These are phyloP conservation scores for Apis florea DNA, from an alignment of 1,140 invertebrate species.

Conservation along the genomic window DNA sequence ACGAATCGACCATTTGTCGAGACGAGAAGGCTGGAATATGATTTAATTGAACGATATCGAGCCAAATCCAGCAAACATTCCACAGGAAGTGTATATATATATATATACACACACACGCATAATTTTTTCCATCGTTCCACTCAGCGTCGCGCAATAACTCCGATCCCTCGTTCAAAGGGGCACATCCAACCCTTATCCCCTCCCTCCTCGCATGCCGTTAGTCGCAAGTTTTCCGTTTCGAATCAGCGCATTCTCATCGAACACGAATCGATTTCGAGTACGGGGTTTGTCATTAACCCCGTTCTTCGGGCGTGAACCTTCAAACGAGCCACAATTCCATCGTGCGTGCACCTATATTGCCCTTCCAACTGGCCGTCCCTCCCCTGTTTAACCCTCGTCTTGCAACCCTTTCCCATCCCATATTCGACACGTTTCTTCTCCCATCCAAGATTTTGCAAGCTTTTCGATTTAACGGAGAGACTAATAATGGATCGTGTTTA, in stretches of 20 bases:
- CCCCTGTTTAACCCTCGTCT: constrained; percentile 17
- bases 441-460: neutral
- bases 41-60: constrained; percentile 1
- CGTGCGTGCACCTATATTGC: constrained; percentile 33
- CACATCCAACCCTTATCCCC: neutral
- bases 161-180: constrained; percentile 12
- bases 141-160: constrained; percentile 9
- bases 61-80: neutral
- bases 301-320: constrained; percentile 49
- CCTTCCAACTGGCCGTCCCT: constrained; percentile 27
- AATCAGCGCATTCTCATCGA: constrained; percentile 49
- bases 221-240: constrained; percentile 52
- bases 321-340: constrained; percentile 49
- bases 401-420: neutral
- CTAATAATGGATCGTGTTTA: too few species aligned
- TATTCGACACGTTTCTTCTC: neutral
- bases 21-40: neutral
- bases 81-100: neutral
- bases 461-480: too few species aligned
- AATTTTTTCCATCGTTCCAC: constrained; percentile 10
- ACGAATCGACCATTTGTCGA: neutral
- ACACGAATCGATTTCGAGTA: constrained; percentile 50
- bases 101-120: neutral
- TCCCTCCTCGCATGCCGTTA: neutral
- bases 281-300: constrained; percentile 46